phyloP scores from a whole-genome alignment of 2,113 vertebrate species.

The Perccottus glenii region DNA sequence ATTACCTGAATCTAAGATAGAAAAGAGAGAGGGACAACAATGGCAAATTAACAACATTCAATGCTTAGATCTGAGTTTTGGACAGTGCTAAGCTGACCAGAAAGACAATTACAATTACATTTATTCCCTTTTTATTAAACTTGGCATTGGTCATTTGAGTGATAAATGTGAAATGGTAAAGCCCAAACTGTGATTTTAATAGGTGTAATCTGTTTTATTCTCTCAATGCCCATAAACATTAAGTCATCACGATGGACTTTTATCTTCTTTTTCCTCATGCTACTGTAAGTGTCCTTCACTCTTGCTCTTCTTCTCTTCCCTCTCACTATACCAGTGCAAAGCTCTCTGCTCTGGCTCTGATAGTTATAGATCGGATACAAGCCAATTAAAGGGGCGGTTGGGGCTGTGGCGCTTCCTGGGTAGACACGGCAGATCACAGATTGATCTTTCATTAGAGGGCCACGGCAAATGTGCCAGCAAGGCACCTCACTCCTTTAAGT shows the following conservation, averaged over 20 bases:
- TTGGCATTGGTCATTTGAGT: background rate
- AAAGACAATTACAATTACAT: background rate
- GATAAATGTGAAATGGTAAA: no score
- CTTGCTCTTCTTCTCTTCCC: constrained; percentile 38
- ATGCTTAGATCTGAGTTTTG: background rate
- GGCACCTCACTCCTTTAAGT: constrained; percentile 66
- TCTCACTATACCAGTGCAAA: constrained; percentile 3
- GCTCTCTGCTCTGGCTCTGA: constrained; percentile 50
- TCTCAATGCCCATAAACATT: background rate
- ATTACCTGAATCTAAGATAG: constrained; percentile 92
- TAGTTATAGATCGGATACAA: constrained; percentile 74
- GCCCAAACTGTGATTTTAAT: background rate
- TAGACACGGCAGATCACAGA: constrained; percentile 69
- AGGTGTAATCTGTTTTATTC: background rate
- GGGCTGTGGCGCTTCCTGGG: constrained; percentile 46
- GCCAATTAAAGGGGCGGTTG: constrained; percentile 68
- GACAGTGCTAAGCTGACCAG: constrained; percentile 4
- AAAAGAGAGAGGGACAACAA: background rate
- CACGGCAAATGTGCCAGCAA: constrained; percentile 59
- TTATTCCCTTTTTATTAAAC: background rate
- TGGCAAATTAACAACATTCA: background rate
- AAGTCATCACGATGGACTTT: background rate
- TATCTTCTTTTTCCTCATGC: constrained; percentile 20
- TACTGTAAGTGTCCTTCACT: constrained; percentile 10
- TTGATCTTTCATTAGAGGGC: constrained; percentile 75